phyloP scores from a whole-genome alignment of 2,113 vertebrate genomes.

The Lepidothrix coronata region DNA sequence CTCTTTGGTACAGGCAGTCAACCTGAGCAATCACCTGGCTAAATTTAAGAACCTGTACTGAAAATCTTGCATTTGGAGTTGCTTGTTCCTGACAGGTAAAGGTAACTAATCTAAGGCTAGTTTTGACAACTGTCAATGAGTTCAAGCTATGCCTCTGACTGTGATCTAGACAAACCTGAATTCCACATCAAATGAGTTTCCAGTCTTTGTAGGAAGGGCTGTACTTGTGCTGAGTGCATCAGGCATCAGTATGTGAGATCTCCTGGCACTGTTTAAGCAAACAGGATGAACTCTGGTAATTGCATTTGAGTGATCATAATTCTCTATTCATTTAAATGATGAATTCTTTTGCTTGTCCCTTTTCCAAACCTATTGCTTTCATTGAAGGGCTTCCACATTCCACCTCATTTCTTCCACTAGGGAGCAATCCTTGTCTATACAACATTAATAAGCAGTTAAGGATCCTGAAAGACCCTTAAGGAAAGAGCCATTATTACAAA shows the following conservation, averaged over 20 bases:
- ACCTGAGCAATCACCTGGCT: background rate
- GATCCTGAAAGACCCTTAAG: slow-evolving; percentile 52
- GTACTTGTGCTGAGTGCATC: background rate
- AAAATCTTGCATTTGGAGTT: background rate
- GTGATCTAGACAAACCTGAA: background rate
- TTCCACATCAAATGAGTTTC: background rate
- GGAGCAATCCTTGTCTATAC: slow-evolving; percentile 45
- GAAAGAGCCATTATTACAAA: slow-evolving; percentile 40
- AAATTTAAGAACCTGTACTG: background rate
- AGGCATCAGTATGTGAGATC: background rate
- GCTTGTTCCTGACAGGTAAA: background rate
- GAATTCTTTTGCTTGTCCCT: background rate
- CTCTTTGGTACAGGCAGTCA: background rate
- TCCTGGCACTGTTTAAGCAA: background rate
- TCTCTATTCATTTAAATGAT: background rate
- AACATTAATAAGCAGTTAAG: slow-evolving; percentile 47
- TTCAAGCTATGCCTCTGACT: background rate
- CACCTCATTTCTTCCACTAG: slow-evolving; percentile 30
- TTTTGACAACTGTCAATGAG: background rate
- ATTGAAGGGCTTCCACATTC: background rate
- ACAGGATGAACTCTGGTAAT: background rate
- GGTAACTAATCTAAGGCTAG: background rate
- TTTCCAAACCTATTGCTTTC: slow-evolving; percentile 18
- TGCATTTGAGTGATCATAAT: background rate
- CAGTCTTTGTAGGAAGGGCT: background rate